A percentile compares a stretch with the other conserved stretches of the same genome.
Conservation (phyloP, 2,113 vertebrate genomes). For the Cebus imitator region DNA sequence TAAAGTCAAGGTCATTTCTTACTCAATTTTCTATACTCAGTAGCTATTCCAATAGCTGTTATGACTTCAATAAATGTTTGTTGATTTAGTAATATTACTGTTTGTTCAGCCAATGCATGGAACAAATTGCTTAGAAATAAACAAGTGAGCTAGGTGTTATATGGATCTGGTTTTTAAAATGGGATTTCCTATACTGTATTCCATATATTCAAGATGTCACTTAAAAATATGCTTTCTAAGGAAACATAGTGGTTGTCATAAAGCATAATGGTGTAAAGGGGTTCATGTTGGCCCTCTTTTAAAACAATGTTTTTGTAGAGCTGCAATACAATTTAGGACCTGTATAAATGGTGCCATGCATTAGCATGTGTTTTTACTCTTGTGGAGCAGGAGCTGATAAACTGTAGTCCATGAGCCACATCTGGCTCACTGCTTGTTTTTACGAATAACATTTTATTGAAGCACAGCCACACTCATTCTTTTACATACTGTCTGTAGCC, state of each 20-base stretch:
- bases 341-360: not conserved
- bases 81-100: not conserved
- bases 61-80: not conserved
- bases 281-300: not conserved
- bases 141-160: not conserved
- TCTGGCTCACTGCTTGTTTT: not conserved
- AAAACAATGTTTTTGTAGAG: not conserved
- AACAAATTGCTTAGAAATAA: not conserved
- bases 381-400: not conserved
- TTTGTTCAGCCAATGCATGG: not conserved
- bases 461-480: not conserved
- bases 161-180: not conserved
- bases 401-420: not conserved
- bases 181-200: not conserved
- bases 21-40: not conserved
- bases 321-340: not conserved
- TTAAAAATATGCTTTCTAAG: not conserved
- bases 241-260: not conserved
- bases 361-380: not conserved
- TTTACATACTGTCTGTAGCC: not conserved
- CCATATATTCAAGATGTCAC: not conserved
- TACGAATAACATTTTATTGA: not conserved
- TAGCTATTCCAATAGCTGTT: not conserved
- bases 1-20: not conserved
- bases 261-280: not conserved